Evolutionary conservation across 2,113 vertebrate genomes (phyloP), one percentile per base, ranked within the genome.

Genomic region (Pelvicachromis taeniatus): DNA sequence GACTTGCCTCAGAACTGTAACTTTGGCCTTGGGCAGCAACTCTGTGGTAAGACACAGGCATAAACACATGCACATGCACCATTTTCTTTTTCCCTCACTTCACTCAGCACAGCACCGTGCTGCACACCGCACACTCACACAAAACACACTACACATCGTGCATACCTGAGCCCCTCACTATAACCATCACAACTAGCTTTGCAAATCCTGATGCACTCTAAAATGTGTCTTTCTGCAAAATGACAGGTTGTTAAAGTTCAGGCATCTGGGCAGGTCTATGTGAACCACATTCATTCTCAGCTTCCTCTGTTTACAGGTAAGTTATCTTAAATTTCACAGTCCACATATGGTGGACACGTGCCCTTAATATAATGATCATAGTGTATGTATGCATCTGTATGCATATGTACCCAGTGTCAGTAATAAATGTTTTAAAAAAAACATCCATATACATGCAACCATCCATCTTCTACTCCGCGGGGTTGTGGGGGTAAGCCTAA

Each of bases 271-370:
- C 95, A 94, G 26, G 95, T 98, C 63, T 95, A 95, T 29, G 90
- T 98, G 68, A 98, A 99, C 91, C 93, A 91, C 73, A 96, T 99
- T 59, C 90, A 92, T 13, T 96, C 97, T 14, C 97, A 97, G 91
- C 90, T 98, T 79, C 98, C 98, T 1, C 56, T 98, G 73, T 98
- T 95, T 16, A 95, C 95, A 92, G 82, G 98, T 99, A 86, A 92
- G 90, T 93, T 21, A 6, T 11, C 29, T 56, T 3, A 33, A 21
- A 81, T 78, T 31, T 63, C 21, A 10, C 29, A 13, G 14, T 26
- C 14, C 0, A n/a, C 21, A 38, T 40, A 61, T 6, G 9, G 19
- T n/a, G 9, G 7, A n/a, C 8, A 9, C 16, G 17, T 17, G 6
- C 17, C 17, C 63, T 42, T 68, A 14, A 0, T 68, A 68, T 68